Percentiles rank a stretch among this genome's conserved stretches.
phyloP scores from a whole-genome alignment of 2,797 vertebrate genomes.

The Mormyrops attenuatus region DNA sequence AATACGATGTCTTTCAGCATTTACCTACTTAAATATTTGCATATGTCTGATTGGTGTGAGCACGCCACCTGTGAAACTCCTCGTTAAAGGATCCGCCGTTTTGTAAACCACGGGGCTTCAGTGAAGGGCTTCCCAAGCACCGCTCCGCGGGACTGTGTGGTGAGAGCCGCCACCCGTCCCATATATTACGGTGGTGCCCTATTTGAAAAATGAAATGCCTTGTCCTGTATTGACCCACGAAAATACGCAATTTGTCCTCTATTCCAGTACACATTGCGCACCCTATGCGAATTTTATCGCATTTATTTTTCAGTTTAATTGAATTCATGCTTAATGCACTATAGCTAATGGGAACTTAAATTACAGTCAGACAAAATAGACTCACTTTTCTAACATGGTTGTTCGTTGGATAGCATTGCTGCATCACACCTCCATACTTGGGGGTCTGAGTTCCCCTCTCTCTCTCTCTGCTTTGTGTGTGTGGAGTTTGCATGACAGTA shows the following conservation, averaged over 20 bases:
- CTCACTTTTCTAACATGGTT: not conserved
- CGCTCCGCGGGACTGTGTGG: too few relatives aligned
- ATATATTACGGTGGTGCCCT: not conserved
- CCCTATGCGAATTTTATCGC: not conserved
- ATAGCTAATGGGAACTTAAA: not conserved
- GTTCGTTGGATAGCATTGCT: not conserved
- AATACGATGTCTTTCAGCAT: not conserved
- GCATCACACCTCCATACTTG: not conserved
- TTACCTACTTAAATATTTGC: not conserved
- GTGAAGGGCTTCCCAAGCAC: not conserved
- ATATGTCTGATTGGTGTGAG: constrained; percentile 4
- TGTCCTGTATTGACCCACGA: not conserved
- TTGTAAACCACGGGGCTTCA: not conserved
- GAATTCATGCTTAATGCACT: not conserved
- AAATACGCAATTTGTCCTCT: not conserved
- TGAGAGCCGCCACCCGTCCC: not conserved
- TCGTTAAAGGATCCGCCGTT: not conserved
- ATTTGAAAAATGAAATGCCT: not conserved
- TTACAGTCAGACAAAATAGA: not conserved
- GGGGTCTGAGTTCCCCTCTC: not conserved
- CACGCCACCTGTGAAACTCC: not conserved
- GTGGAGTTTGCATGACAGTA: not conserved
- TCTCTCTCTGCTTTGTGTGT: not conserved
- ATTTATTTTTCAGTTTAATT: not conserved
- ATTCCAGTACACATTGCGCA: not conserved